Evolutionary conservation across 2,888 invertebrate species (phyloP), one percentile per base, ranked within the genome.

Genomic region (Pristionchus exspectatus): DNA sequence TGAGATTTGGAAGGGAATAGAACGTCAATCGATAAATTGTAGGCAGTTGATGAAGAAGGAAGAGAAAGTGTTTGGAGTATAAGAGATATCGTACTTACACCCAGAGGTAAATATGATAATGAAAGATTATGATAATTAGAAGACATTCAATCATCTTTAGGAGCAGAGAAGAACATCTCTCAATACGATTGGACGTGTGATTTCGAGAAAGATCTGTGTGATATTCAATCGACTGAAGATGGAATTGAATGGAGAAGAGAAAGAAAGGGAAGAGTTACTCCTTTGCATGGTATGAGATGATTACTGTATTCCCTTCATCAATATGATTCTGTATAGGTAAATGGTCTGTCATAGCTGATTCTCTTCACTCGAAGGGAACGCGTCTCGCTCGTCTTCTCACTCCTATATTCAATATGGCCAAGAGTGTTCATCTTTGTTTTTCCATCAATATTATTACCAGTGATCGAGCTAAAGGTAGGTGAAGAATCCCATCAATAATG

Each of bases 61-160:
- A 90, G 90, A 66, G 93, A 94, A 81, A 93, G 93, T 90, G 92
- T 93, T 4, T 94, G 94, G 94, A 94, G 94, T 63, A 92, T 92
- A 44, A 88, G 93, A 87, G 93, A 93, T 84, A 88, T 92, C 27
- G 91, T 93, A 44, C 84, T 91, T 33, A 91, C 92, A n/a, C 92
- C 92, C 3, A 88, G 91, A 59, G 91, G 92, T 93, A n/a, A n/a
- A n/a, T n/a, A 54, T 38, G 14, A 4, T 2, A 24, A 12, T 50
- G 44, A 27, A 33, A 66, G 69, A 44, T 38, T 18, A 84, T 44
- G 44, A 44, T 18, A n/a, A 50, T 24, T 21, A 10, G 24, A 9
- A 44, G n/a, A n/a, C 4, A 21, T 50, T 50, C 21, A 21, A 33
- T 38, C 1, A 24, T 44, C 44, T 77, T 88, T 16, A 88, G 88